These are phyloP conservation scores for Furnarius figulus DNA, from an alignment of 2,113 vertebrate species.

Conservation along the genomic window DNA sequence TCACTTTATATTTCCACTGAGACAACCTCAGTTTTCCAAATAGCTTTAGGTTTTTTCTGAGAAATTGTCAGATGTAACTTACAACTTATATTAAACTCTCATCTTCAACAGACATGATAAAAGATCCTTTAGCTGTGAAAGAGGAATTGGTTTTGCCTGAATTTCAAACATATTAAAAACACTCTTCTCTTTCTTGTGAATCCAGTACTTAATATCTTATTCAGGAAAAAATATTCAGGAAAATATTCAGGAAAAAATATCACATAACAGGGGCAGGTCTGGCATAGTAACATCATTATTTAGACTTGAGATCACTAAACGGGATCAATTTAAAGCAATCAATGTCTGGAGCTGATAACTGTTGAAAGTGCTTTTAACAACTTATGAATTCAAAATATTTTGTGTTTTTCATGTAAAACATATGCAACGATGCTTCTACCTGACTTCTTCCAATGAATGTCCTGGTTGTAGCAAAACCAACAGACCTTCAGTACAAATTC, in stretches of 20 bases:
- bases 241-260: not conserved
- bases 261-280: not conserved
- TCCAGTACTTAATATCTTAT: not conserved
- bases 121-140: constrained; percentile 10
- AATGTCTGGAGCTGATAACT: not conserved
- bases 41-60: constrained; percentile 16
- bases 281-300: not conserved
- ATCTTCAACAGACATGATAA: constrained; percentile 11
- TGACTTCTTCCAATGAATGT: not conserved
- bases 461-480: not conserved
- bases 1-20: not conserved
- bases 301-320: not conserved
- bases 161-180: not conserved
- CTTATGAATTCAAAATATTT: not conserved
- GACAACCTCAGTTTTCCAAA: constrained; percentile 15
- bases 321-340: not conserved
- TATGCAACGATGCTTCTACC: not conserved
- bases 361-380: not conserved
- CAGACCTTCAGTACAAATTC: not conserved
- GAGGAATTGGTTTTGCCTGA: constrained; percentile 22
- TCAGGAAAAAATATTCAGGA: not conserved
- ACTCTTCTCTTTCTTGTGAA: not conserved
- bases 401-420: not conserved
- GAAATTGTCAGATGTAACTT: constrained; percentile 34
- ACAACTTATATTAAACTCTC: constrained; percentile 41